phyloP scores from a whole-genome alignment of 37 sponge, comb jelly and placozoan species.

The Geodia barretti region DNA sequence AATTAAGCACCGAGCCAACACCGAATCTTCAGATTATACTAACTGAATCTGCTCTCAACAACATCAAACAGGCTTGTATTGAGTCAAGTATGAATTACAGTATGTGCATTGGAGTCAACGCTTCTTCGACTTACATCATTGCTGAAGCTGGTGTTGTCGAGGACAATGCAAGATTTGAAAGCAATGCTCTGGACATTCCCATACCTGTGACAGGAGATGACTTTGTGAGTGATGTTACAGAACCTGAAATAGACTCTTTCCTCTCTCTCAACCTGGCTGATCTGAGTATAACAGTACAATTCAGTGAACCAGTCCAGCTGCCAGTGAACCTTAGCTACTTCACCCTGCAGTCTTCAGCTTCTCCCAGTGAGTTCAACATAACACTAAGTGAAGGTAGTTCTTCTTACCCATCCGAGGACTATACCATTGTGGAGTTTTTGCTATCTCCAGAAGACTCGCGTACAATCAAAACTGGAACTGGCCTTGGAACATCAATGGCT shows the following conservation, averaged over 20 bases:
- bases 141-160: slow-evolving; percentile 37
- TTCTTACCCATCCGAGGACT: slow-evolving; percentile 31
- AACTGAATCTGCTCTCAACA: slow-evolving; percentile 40
- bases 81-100: slow-evolving; percentile 17
- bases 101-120: slow-evolving; percentile 46
- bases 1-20: slow-evolving; percentile 12
- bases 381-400: slow-evolving; percentile 26
- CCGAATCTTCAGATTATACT: slow-evolving; percentile 32
- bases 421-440: slow-evolving; percentile 36
- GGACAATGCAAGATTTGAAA: not conserved
- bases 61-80: slow-evolving; percentile 43
- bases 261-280: slow-evolving; percentile 39
- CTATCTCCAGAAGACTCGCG: slow-evolving; percentile 45
- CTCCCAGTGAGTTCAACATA: slow-evolving; percentile 15
- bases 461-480: slow-evolving; percentile 37
- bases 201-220: slow-evolving; percentile 10
- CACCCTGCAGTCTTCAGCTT: slow-evolving; percentile 44
- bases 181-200: slow-evolving; percentile 9
- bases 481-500: slow-evolving; percentile 41
- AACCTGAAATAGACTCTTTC: slow-evolving; percentile 39
- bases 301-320: slow-evolving; percentile 69
- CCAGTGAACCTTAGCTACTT: slow-evolving; percentile 53
- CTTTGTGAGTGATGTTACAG: slow-evolving; percentile 34
- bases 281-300: slow-evolving; percentile 42
- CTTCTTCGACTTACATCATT: slow-evolving; percentile 41